These are phyloP conservation scores for Epizoanthus illoricatus DNA, from an alignment of 92 coral and sea anemone genomes.

Conservation along the genomic window DNA sequence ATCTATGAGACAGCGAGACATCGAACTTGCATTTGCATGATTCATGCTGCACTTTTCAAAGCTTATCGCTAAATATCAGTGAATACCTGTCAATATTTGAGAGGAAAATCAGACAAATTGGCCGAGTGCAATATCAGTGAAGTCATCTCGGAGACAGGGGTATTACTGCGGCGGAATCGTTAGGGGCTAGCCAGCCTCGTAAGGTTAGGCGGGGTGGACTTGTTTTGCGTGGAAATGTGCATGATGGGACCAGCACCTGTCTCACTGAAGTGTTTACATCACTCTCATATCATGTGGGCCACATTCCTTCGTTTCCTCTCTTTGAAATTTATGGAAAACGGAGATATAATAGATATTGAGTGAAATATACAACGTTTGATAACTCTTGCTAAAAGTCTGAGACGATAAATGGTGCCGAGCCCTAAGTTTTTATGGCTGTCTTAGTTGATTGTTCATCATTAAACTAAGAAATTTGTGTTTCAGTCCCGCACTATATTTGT, in stretches of 20 bases:
- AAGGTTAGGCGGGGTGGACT: slow-evolving; percentile 6
- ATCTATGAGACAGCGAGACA: too few species aligned
- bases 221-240: background rate
- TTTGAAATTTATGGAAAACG: background rate
- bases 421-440: too few species aligned
- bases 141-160: slow-evolving; percentile 32
- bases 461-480: too few species aligned
- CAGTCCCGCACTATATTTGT: too few species aligned
- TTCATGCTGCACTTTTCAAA: background rate
- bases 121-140: slow-evolving; percentile 22
- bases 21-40: slow-evolving; percentile 16
- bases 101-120: slow-evolving; percentile 33
- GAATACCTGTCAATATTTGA: slow-evolving; percentile 20
- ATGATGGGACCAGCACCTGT: slow-evolving; percentile 23
- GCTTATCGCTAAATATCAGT: slow-evolving; percentile 14
- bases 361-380: too few species aligned
- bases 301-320: slow-evolving; percentile 36
- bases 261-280: slow-evolving; percentile 27
- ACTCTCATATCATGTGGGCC: background rate
- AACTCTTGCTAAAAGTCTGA: too few species aligned
- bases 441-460: too few species aligned
- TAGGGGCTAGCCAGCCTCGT: background rate
- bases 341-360: background rate
- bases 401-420: too few species aligned
- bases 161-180: slow-evolving; percentile 23